A percentile compares a stretch with the other conserved stretches of the same genome.
phyloP scores from a whole-genome alignment of 2,888 invertebrate genomes.

The Drosophila kanekoi region DNA sequence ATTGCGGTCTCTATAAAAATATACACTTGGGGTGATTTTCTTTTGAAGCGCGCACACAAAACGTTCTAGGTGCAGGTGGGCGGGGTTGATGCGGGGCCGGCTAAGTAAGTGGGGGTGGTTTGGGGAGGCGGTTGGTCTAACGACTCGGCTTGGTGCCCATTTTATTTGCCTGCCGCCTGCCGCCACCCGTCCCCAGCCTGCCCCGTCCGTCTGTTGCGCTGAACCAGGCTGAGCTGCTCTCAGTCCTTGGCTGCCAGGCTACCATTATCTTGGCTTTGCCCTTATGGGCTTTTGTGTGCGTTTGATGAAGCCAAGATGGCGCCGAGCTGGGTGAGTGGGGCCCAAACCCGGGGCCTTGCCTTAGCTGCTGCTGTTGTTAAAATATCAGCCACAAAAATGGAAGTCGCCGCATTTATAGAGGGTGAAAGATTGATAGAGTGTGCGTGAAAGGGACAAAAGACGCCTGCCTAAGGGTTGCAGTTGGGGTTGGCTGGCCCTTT shows the following conservation, averaged over 20 bases:
- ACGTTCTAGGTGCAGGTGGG: conserved; percentile 60
- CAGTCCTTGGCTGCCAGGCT: conserved; percentile 28
- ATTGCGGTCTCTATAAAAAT: conserved; percentile 81
- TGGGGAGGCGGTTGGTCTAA: conserved; percentile 57
- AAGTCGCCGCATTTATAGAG: conserved; percentile 75
- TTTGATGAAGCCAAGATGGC: conserved; percentile 81
- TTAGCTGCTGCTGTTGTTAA: conserved; percentile 56
- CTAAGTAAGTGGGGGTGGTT: conserved; percentile 31
- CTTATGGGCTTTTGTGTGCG: conserved; percentile 79
- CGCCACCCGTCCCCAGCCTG: too few species aligned
- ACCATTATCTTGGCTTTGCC: conserved; percentile 78
- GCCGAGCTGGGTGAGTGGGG: conserved; percentile 67
- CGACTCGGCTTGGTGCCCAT: conserved; percentile 78
- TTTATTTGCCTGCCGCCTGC: conserved; percentile 66
- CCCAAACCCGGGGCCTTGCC: conserved; percentile 6
- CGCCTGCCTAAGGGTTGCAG: conserved; percentile 56
- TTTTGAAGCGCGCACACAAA: conserved; percentile 71
- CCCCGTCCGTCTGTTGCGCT: conserved; percentile 33
- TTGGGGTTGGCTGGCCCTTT: conserved; percentile 29
- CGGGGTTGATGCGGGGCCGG: conserved; percentile 5
- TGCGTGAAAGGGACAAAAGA: conserved; percentile 25
- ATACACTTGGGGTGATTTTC: conserved; percentile 81
- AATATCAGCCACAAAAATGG: conserved; percentile 80
- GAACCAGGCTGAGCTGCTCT: conserved; percentile 45
- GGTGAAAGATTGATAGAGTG: conserved; percentile 24